Conservation (phyloP, 1,140 invertebrate genomes). For the Acyrthosiphon pisum region DNA sequence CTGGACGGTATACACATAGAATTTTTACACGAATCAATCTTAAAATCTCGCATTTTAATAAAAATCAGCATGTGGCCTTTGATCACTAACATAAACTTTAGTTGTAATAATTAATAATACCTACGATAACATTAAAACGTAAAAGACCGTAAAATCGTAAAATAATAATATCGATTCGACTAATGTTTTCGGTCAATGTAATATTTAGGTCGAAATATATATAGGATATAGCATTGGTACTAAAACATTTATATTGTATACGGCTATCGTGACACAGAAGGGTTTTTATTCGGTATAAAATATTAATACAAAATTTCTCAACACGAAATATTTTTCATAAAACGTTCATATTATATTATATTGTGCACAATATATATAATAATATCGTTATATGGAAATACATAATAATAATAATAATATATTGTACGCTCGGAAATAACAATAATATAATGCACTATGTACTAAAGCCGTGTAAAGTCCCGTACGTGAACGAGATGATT, state of each 20-base stretch:
- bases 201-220: background rate
- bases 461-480: background rate
- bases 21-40: background rate
- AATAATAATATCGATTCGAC: background rate
- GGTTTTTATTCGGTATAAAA: background rate
- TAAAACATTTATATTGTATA: background rate
- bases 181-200: background rate
- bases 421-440: background rate
- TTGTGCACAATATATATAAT: background rate
- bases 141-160: background rate
- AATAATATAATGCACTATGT: background rate
- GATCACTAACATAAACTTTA: background rate
- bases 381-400: background rate
- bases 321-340: slow-evolving; percentile 11
- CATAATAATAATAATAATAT: background rate
- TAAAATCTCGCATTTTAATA: background rate
- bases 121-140: background rate
- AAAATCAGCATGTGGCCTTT: background rate
- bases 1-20: background rate
- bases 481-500: background rate
- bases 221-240: background rate
- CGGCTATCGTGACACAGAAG: background rate
- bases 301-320: background rate
- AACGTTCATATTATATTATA: background rate
- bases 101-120: background rate